phyloP scores from a whole-genome alignment of 1,140 invertebrate species.

The Drosophila melanica region DNA sequence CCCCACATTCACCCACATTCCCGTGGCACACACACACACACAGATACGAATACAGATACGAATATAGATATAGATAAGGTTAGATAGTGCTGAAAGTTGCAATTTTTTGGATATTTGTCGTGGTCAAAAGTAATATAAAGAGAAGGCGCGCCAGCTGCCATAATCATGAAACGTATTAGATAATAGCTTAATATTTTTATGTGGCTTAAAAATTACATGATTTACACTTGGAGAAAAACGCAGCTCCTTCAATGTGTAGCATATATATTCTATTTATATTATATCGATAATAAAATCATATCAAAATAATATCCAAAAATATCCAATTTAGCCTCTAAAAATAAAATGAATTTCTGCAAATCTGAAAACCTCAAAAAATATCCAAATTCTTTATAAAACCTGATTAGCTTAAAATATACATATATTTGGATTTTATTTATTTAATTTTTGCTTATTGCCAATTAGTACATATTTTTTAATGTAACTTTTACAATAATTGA shows the following conservation, averaged over 20 bases:
- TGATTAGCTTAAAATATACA: too few relatives aligned
- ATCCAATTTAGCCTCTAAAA: too few relatives aligned
- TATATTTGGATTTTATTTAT: too few relatives aligned
- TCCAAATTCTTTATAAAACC: too few relatives aligned
- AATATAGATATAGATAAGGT: background rate
- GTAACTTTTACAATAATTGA: background rate
- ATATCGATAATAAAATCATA: too few relatives aligned
- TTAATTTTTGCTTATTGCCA: too few relatives aligned
- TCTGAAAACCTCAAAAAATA: too few relatives aligned
- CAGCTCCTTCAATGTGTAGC: too few relatives aligned
- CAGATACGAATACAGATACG: background rate
- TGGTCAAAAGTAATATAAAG: background rate
- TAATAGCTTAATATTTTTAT: background rate
- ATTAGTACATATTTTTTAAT: background rate
- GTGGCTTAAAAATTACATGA: background rate
- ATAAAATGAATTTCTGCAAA: too few relatives aligned
- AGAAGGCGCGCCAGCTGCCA: background rate
- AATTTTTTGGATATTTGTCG: background rate
- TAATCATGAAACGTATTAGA: background rate
- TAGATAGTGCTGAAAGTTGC: constrained; percentile 1
- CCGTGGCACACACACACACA: constrained; percentile 21
- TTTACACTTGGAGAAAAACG: background rate
- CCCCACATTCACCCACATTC: constrained; percentile 59
- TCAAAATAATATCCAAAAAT: too few relatives aligned
- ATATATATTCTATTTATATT: too few relatives aligned